Conservation (phyloP, 2,113 vertebrate genomes). For the Atrichornis clamosus region DNA sequence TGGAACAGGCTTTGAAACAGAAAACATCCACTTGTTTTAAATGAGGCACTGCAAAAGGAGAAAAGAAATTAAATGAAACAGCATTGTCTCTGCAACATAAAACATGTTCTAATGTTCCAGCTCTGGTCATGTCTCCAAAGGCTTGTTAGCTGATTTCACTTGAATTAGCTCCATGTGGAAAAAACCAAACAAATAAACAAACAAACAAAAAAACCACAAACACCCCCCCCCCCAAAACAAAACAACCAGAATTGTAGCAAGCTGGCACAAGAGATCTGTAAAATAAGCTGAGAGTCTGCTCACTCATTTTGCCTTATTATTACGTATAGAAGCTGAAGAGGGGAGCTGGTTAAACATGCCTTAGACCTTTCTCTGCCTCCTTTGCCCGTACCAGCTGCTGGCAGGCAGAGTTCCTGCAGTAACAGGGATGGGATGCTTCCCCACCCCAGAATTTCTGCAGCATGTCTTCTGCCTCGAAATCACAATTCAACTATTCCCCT, state of each 20-base stretch:
- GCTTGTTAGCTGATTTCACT: neutral
- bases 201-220: accelerated
- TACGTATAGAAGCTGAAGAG: neutral
- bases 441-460: neutral
- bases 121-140: neutral
- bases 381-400: neutral
- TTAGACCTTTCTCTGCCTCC: neutral
- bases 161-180: neutral
- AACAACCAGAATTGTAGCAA: neutral
- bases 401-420: neutral
- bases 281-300: neutral
- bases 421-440: neutral
- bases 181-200: neutral
- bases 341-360: neutral
- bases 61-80: neutral
- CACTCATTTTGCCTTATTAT: neutral
- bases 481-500: neutral
- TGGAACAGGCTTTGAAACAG: neutral
- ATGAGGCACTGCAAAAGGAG: neutral
- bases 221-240: neutral
- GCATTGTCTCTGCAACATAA: neutral
- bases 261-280: neutral
- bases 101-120: neutral
- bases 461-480: neutral
- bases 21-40: neutral